phyloP scores from a whole-genome alignment of 2,113 vertebrate species.

The Phodopus roborovskii region DNA sequence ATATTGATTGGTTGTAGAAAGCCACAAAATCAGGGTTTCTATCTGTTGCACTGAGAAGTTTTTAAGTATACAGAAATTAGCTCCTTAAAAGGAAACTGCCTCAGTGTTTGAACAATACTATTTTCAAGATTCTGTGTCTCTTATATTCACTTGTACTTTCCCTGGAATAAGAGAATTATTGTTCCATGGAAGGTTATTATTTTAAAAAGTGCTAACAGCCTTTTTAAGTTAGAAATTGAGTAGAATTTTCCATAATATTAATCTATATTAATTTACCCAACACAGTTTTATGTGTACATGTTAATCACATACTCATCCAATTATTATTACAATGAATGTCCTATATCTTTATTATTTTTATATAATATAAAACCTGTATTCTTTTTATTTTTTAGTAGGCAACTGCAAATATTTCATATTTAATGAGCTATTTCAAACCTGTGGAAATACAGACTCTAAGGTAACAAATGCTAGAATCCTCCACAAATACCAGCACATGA shows the following conservation, averaged over 20 bases:
- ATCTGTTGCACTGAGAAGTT: not conserved
- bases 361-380: not conserved
- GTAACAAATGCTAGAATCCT: not conserved
- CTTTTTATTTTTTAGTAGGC: not conserved
- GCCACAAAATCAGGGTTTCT: not conserved
- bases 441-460: not conserved
- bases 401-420: conserved; percentile 3
- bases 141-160: not conserved
- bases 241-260: conserved; percentile 12
- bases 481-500: not conserved
- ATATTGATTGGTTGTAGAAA: not conserved
- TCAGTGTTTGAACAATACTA: not conserved
- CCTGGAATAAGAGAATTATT: not conserved
- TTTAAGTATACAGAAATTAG: not conserved
- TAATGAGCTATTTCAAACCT: not conserved
- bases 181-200: not conserved
- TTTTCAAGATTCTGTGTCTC: not conserved
- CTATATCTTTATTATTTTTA: not conserved
- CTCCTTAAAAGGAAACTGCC: not conserved
- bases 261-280: not conserved
- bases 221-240: not conserved
- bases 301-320: not conserved
- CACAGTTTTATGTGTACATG: not conserved
- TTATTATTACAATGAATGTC: not conserved
- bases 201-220: not conserved